Conservation (phyloP, 1,140 invertebrate genomes). For the Chionoecetes opilio region DNA sequence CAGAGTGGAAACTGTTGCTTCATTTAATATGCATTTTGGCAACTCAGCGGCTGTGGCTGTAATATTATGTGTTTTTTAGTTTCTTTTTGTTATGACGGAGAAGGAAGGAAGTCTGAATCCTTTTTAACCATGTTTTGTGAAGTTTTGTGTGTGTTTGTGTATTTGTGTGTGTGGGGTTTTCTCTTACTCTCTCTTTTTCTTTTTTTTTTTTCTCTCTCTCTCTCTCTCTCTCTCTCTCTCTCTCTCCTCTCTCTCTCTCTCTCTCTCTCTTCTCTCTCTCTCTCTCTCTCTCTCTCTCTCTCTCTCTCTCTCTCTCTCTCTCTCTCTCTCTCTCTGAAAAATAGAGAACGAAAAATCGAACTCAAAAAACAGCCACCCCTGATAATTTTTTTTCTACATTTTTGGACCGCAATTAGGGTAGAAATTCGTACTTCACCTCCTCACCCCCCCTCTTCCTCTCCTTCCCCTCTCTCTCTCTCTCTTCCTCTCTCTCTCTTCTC, state of each 20-base stretch:
- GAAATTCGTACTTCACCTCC: neutral
- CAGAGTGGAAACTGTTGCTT: neutral
- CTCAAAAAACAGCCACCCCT: neutral
- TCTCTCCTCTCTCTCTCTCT: constrained; percentile 21
- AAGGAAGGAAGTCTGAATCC: neutral
- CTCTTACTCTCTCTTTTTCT: too few relatives aligned
- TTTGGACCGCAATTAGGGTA: neutral
- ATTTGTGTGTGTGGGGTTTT: neutral
- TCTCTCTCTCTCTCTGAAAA: neutral
- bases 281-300: constrained; percentile 27
- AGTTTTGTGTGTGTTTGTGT: neutral
- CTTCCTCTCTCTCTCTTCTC: neutral
- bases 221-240: neutral
- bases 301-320: constrained; percentile 27
- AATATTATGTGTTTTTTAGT: too few relatives aligned
- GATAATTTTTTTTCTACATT: neutral
- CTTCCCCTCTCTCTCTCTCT: neutral
- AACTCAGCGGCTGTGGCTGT: neutral
- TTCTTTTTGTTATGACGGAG: too few relatives aligned
- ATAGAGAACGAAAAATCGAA: neutral
- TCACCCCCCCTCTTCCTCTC: neutral
- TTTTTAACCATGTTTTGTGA: neutral
- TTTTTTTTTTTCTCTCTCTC: neutral
- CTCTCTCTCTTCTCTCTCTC: constrained; percentile 25
- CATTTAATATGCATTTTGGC: neutral